Evolutionary conservation across 1,140 invertebrate genomes (phyloP), one percentile per base, ranked within the genome.

Genomic region (Macrobrachium rosenbergii): DNA sequence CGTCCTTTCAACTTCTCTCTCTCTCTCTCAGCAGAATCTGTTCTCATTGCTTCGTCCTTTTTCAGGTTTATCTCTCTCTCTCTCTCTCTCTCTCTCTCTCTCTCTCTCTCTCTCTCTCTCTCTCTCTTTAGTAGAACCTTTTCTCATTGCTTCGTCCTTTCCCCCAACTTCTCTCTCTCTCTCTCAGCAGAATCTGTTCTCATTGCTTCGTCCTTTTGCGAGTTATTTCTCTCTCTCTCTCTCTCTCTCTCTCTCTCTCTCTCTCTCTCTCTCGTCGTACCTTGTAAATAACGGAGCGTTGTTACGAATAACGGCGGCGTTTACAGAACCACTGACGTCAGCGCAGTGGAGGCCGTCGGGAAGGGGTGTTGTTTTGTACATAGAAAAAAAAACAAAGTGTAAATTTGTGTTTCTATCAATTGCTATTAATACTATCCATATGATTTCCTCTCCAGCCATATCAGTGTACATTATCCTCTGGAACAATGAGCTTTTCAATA

Each of bases 401-500:
- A 80, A 64, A 80, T 80, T 64, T 80, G 60, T 67, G 60, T 80
- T 80, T 62, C 28, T 37, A 52, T 12, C 58, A 63, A n/a, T 28
- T 80, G 60, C 28, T 62, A 60, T 80, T 64, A 63, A 43, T 63
- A 63, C 59, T 79, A 60, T n/a, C n/a, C n/a, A n/a, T 80, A 62
- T 60, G 17, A 37, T 79, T 58, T 73, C 73, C 78, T 81, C 84
- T 81, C 77, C 77, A 88, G 73, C 80, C 86, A 88, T 88, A 88
- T 88, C 86, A 88, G 73, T 88, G 86, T 88, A 88, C 82, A 88
- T 88, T 82, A 82, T 88, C 82, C 81, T 83, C 86, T 82, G 86
- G 81, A 88, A 88, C 73, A 76, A 76, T 82, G 86, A 88, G 86
- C 86, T 88, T 88, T 88, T 88, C 86, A 88, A 88, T 88, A 88